phyloP scores from a whole-genome alignment of 2,113 vertebrate genomes.

The Tauraco erythrolophus region DNA sequence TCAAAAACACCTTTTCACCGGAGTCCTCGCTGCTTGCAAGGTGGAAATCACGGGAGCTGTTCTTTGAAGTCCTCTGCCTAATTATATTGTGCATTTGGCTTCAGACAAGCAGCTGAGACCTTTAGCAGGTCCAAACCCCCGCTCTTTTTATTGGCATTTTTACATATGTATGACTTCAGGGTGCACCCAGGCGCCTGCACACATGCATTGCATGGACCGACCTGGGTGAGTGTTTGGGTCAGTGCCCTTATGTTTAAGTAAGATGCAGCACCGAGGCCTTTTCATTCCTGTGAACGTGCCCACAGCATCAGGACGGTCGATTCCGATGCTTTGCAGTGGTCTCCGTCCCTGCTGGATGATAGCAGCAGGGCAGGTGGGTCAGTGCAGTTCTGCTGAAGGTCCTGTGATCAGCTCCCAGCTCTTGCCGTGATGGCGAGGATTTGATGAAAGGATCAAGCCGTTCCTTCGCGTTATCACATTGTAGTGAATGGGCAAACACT shows the following conservation, averaged over 20 bases:
- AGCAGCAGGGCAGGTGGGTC: not conserved
- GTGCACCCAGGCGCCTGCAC: fast-evolving
- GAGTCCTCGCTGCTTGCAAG: not conserved
- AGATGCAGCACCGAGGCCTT: not conserved
- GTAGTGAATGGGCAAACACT: not conserved
- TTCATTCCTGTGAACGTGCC: not conserved
- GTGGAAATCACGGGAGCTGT: not conserved
- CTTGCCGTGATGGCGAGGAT: not conserved
- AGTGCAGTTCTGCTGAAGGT: not conserved
- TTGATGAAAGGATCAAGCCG: not conserved
- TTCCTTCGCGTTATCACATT: not conserved
- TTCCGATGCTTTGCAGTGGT: not conserved
- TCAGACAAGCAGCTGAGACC: not conserved
- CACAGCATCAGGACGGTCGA: fast-evolving
- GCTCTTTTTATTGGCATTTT: not conserved
- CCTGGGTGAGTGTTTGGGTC: not conserved
- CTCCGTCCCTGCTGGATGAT: not conserved
- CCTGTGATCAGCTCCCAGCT: not conserved
- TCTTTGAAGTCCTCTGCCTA: not conserved
- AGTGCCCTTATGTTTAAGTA: not conserved
- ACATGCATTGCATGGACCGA: fast-evolving
- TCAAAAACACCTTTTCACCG: not conserved
- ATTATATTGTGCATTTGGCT: not conserved
- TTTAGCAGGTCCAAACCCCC: not conserved
- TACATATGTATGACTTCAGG: fast-evolving